A percentile compares a stretch with the other conserved stretches of the same genome.
phyloP scores from a whole-genome alignment of 1,140 invertebrate genomes.

The Ridgeia piscesae region DNA sequence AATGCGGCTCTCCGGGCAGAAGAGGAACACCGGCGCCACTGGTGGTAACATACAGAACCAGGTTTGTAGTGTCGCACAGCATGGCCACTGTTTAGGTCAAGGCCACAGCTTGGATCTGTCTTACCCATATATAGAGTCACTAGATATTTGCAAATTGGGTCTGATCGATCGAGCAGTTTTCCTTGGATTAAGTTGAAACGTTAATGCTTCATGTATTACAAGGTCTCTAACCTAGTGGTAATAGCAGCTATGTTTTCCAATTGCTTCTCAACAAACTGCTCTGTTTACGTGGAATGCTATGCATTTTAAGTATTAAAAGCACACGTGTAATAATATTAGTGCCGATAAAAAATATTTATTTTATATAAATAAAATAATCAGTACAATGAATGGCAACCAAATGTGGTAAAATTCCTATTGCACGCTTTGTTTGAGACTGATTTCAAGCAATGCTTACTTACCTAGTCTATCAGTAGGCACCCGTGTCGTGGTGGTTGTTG shows the following conservation, averaged over 20 bases:
- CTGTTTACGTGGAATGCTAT: too few relatives aligned
- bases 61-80: not conserved
- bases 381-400: not conserved
- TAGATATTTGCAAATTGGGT: too few relatives aligned
- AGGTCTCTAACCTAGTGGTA: too few relatives aligned
- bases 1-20: not conserved
- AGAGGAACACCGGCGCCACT: not conserved
- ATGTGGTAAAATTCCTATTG: not conserved
- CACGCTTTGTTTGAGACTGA: not conserved
- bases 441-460: not conserved
- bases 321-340: not conserved
- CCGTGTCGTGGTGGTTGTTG: not conserved
- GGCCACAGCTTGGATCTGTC: too few relatives aligned
- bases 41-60: not conserved
- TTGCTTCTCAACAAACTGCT: too few relatives aligned
- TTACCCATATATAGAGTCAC: too few relatives aligned
- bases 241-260: too few relatives aligned
- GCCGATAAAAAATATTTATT: not conserved
- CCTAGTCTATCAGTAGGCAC: not conserved
- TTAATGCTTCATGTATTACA: too few relatives aligned
- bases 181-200: too few relatives aligned
- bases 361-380: not conserved
- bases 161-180: too few relatives aligned
- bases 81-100: not conserved
- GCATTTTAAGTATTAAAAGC: too few relatives aligned